Conservation (phyloP, 2,888 invertebrate genomes). For the Patella caerulea region DNA sequence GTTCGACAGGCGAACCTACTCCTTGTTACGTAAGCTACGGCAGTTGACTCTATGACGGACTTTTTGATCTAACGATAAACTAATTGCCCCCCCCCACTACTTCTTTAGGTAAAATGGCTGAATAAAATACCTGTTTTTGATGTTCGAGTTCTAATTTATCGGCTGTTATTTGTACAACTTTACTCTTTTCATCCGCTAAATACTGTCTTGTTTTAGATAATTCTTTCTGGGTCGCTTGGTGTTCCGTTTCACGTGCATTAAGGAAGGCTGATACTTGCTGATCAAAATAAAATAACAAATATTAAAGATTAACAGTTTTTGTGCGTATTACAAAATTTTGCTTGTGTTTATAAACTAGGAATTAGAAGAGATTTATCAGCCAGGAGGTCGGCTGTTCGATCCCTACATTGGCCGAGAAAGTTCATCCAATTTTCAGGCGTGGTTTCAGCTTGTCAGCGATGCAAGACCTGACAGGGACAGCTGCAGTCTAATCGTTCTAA, state of each 20-base stretch:
- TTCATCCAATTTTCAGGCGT: too few species aligned
- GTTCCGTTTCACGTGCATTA: conserved; percentile 46
- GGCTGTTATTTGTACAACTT: conserved; percentile 20
- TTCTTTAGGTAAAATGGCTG: neutral
- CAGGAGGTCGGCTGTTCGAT: too few species aligned
- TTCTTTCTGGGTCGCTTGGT: conserved; percentile 44
- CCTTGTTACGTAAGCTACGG: too few species aligned
- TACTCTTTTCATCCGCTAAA: conserved; percentile 30
- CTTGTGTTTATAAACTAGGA: neutral
- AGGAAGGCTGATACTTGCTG: conserved; percentile 46
- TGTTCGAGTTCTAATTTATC: conserved; percentile 27
- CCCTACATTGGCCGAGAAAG: too few species aligned
- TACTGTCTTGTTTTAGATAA: conserved; percentile 33
- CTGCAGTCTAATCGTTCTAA: too few species aligned
- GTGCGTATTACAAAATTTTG: neutral
- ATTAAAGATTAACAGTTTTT: neutral
- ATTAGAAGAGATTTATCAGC: neutral
- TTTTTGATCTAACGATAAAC: too few species aligned
- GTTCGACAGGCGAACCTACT: too few species aligned
- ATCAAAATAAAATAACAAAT: conserved; percentile 18
- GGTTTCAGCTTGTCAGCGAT: too few species aligned
- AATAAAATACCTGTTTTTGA: conserved; percentile 24
- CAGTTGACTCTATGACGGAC: too few species aligned
- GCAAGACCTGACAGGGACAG: too few species aligned
- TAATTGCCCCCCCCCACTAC: neutral